A percentile compares a stretch with the other conserved stretches of the same genome.
phyloP scores from a whole-genome alignment of 2,113 vertebrate genomes.

The Hiodon tergisus region DNA sequence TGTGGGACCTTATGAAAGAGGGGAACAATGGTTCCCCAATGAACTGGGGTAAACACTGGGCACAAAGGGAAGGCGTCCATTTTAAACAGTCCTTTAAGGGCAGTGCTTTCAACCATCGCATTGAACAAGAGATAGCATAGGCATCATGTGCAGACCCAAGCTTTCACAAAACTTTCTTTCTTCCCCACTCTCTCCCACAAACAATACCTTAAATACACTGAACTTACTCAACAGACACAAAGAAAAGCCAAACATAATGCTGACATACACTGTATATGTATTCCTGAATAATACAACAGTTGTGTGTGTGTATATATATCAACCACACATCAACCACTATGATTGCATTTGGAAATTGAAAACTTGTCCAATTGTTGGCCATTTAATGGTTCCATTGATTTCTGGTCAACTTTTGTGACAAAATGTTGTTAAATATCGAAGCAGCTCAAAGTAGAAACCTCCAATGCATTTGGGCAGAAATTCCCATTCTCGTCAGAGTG shows the following conservation, averaged over 20 bases:
- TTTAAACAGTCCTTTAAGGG: slow-evolving; percentile 46
- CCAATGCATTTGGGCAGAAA: neutral
- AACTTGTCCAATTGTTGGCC: no score
- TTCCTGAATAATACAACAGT: no score
- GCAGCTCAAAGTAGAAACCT: no score
- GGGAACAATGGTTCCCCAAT: slow-evolving; percentile 43
- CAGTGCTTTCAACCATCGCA: slow-evolving; percentile 41
- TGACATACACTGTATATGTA: no score
- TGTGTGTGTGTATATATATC: no score
- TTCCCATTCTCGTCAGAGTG: neutral
- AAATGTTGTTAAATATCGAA: no score
- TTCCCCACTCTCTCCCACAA: neutral
- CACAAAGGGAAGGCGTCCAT: slow-evolving; percentile 48
- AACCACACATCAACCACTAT: no score
- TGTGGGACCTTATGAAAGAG: slow-evolving; percentile 42
- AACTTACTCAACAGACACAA: slow-evolving; percentile 3
- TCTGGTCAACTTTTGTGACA: no score
- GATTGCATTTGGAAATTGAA: no score
- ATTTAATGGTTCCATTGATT: no score
- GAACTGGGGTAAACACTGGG: slow-evolving; percentile 33
- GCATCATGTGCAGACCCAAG: slow-evolving; percentile 9
- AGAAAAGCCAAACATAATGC: neutral
- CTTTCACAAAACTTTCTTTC: neutral
- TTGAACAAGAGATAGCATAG: slow-evolving; percentile 40
- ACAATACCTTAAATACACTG: slow-evolving; percentile 1